phyloP scores from a whole-genome alignment of 2,797 vertebrate species.

The Thamnophis elegans region DNA sequence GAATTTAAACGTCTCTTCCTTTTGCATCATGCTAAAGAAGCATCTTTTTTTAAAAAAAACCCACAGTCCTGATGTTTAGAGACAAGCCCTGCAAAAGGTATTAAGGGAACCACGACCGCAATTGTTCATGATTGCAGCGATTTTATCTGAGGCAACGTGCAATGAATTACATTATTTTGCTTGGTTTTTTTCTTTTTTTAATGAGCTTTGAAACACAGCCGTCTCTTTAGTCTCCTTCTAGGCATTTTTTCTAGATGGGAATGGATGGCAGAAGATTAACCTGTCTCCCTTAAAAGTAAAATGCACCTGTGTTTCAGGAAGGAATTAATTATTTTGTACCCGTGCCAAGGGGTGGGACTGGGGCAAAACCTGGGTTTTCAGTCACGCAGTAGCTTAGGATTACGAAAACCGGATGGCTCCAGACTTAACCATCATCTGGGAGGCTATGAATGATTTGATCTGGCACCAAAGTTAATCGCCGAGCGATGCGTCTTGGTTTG shows the following conservation, averaged over 20 bases:
- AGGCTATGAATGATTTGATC: background rate
- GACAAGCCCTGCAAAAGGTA: slow-evolving; percentile 15
- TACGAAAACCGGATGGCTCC: background rate
- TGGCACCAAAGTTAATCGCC: background rate
- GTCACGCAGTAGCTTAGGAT: background rate
- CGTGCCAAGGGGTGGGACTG: background rate
- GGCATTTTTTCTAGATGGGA: background rate
- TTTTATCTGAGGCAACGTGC: slow-evolving; percentile 32
- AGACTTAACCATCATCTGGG: background rate
- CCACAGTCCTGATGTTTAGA: background rate
- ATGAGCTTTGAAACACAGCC: background rate
- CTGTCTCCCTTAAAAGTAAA: background rate
- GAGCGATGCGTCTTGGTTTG: background rate
- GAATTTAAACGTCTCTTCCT: background rate
- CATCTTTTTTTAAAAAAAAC: background rate
- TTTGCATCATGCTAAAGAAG: slow-evolving; percentile 1
- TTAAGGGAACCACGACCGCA: background rate
- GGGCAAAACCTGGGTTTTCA: fast-evolving
- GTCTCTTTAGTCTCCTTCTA: slow-evolving; percentile 17
- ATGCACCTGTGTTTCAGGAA: fast-evolving
- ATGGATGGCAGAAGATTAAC: slow-evolving; percentile 8
- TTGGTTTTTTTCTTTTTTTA: slow-evolving; percentile 35
- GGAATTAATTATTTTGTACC: background rate
- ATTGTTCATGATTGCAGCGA: background rate
- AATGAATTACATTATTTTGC: slow-evolving; percentile 37